These are phyloP conservation scores for Tupaia chinensis DNA, from an alignment of 2,113 vertebrate genomes.

Conservation along the genomic window DNA sequence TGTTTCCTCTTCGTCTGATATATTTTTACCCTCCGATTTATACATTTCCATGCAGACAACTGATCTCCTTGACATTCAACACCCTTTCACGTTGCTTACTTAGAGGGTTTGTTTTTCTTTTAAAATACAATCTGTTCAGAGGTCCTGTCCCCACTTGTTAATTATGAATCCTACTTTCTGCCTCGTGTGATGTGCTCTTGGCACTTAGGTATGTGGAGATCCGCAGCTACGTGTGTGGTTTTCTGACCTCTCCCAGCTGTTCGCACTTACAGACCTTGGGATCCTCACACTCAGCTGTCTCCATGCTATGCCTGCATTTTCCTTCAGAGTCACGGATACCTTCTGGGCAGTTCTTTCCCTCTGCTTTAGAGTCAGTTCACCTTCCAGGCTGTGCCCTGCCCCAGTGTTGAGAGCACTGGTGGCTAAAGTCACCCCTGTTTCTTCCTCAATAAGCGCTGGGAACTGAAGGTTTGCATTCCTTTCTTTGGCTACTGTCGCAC, in stretches of 20 bases:
- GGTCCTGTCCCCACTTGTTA: not conserved
- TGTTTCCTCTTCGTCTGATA: not conserved
- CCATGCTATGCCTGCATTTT: not conserved
- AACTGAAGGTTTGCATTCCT: not conserved
- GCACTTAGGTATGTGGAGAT: not conserved
- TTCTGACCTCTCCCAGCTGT: not conserved
- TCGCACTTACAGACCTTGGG: not conserved
- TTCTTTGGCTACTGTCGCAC: not conserved
- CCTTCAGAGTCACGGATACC: not conserved
- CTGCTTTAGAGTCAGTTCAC: not conserved
- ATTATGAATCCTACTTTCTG: not conserved
- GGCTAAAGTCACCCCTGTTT: not conserved
- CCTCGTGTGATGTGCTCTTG: not conserved
- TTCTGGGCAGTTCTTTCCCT: not conserved
- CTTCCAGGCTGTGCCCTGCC: not conserved
- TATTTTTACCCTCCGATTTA: not conserved
- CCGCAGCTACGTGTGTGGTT: not conserved
- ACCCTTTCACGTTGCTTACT: not conserved
- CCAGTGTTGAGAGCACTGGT: not conserved
- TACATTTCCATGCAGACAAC: not conserved
- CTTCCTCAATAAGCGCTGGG: not conserved
- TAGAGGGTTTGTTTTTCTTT: not conserved
- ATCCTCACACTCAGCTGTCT: not conserved
- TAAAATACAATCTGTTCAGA: not conserved
- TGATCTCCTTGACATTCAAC: not conserved